Evolutionary conservation across 2,113 vertebrate genomes (phyloP), one percentile per base, ranked within the genome.

Genomic region (Thomomys bottae): DNA sequence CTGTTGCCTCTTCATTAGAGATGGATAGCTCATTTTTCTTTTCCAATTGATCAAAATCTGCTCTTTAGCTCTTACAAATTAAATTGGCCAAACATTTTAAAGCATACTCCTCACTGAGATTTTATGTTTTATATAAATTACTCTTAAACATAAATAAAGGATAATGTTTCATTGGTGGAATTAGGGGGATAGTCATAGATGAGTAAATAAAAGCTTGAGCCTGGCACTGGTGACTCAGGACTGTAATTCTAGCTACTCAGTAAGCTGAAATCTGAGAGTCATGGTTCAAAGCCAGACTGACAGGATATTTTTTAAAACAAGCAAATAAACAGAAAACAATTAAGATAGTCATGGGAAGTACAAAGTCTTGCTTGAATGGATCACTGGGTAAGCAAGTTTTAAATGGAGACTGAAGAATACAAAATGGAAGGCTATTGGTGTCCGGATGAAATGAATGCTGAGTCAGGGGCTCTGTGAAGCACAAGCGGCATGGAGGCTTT

Each of bases 281-380:
- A 54, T 54, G 49, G 49, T 54, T 54, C 14, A 15, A 54, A 49
- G 45, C 9, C 9, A 49, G 11, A 11, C 45, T 49, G 45, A 12
- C 45, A 49, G 45, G n/a, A n/a, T n/a, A n/a, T n/a, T 81, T 80
- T 89, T 71, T 80, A 71, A 91, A 83, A 42, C 7, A 81, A 80
- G 6, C 10, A 49, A 84, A 63, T 9, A 40, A 87, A 61, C 14
- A 54, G 63, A 75, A 57, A 5, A 24, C 36, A 90, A 71, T 20
- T n/a, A 72, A 68, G 76, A 77, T 80, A 82, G 38, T 28, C 32
- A 40, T 24, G 5, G 4, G 32, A 42, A 88, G 40, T 63, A 8
- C 38, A 81, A 49, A n/a, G 10, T 84, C 32, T 18, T 75, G 3
- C 34, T 92, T 71, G 38, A 26, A 9, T 40, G 28, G 36, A 1